Conservation (phyloP, 2,888 invertebrate species). For the Rotaria sp. region DNA sequence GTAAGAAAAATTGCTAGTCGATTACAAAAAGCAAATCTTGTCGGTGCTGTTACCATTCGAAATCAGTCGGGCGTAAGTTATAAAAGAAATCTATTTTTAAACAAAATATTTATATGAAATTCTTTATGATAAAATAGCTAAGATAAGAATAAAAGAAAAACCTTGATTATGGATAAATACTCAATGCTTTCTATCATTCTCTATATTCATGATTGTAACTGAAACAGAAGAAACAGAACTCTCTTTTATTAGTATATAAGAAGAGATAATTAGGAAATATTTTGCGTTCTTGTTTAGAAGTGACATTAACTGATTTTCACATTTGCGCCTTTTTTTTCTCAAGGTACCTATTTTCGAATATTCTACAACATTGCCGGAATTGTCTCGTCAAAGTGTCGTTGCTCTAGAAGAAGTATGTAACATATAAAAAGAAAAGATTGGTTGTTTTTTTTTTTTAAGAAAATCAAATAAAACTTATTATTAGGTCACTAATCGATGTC, state of each 20-base stretch:
- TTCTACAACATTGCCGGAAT: background rate
- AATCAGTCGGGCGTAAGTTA: slow-evolving; percentile 10
- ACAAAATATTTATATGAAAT: too few species aligned
- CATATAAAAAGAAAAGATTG: background rate
- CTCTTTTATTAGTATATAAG: background rate
- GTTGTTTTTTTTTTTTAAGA: too few species aligned
- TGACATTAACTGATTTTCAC: background rate
- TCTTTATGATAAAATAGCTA: too few species aligned
- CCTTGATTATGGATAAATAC: background rate
- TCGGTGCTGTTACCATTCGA: background rate
- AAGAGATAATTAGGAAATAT: background rate
- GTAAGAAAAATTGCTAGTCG: slow-evolving; percentile 16
- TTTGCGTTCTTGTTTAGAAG: background rate
- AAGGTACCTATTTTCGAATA: slow-evolving; percentile 17
- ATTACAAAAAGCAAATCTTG: slow-evolving; percentile 28
- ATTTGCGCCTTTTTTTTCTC: background rate
- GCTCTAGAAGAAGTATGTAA: slow-evolving; percentile 11
- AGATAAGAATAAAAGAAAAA: background rate
- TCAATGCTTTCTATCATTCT: background rate
- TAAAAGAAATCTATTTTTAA: background rate
- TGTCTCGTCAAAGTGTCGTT: slow-evolving; percentile 20
- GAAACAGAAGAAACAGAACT: background rate
- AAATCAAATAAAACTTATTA: background rate
- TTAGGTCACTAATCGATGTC: background rate
- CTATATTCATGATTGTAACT: background rate